Percentiles rank a stretch among this genome's conserved stretches.
These are phyloP conservation scores for Panulirus ornatus DNA, from an alignment of 1,140 invertebrate species.

Conservation along the genomic window DNA sequence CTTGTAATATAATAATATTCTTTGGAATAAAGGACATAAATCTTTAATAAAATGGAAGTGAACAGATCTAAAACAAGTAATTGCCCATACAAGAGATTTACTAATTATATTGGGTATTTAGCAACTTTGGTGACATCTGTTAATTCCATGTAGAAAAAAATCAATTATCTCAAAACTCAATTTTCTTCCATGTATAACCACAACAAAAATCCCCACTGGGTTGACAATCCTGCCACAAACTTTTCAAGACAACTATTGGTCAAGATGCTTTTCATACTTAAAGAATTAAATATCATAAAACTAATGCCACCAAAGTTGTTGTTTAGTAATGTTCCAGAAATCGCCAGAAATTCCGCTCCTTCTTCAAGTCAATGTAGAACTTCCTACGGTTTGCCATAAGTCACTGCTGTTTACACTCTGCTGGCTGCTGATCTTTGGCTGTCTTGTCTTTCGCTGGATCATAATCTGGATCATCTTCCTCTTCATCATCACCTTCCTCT, in stretches of 20 bases:
- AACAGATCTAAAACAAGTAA: constrained; percentile 9
- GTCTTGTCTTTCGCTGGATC: constrained; percentile 72
- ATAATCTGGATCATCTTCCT: constrained; percentile 76
- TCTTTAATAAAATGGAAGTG: background rate
- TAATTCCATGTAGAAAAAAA: too few species aligned
- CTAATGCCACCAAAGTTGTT: constrained; percentile 39
- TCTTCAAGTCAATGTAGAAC: constrained; percentile 39
- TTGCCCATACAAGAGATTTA: constrained; percentile 10
- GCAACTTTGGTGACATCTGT: background rate
- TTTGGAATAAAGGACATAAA: constrained; percentile 30
- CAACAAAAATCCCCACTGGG: too few species aligned
- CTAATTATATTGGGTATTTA: constrained; percentile 3
- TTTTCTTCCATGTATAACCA: too few species aligned
- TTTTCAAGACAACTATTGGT: too few species aligned
- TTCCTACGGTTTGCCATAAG: constrained; percentile 49
- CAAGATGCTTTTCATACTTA: too few species aligned
- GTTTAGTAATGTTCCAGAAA: constrained; percentile 48
- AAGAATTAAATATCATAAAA: constrained; percentile 7
- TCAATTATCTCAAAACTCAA: too few species aligned
- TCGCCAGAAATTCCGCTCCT: too few species aligned
- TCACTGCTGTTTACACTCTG: constrained; percentile 75
- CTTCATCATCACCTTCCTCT: constrained; percentile 74
- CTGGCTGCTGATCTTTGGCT: constrained; percentile 63
- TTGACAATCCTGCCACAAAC: too few species aligned
- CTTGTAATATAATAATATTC: constrained; percentile 12